Base-by-base conservation (phyloP, 2,113 vertebrate genomes). In the Columbina picui region DNA sequence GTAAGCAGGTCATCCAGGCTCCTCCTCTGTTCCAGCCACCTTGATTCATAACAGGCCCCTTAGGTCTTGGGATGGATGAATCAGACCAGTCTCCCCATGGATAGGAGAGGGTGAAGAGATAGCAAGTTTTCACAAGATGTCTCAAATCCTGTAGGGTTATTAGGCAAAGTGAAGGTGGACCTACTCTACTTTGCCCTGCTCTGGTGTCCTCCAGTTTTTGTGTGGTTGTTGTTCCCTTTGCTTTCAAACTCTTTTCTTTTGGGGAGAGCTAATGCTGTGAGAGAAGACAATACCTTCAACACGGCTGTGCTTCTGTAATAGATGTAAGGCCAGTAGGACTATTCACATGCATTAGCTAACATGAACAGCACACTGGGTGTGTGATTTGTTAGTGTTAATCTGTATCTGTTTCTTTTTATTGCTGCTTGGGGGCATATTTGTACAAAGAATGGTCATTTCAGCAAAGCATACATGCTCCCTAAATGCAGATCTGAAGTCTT, bases 371-470 rank as follows among this genome's bases (percentile, higher is more conserved):
- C 73, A 90, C 45, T 38, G 73, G 25, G 8, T 81, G 71, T 88
- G 80, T 78, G 82, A 94, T 91, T 89, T 86, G 85, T 86, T 95
- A 87, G 63, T 79, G 85, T 87, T 95, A 92, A 94, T 93, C 92
- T 92, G 60, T 94, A 92, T 95, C 85, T 93, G 88, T 84, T 96
- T 84, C 79, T 92, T 92, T 93, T 95, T 84, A 96, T 80, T 86
- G 73, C 65, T 96, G 86, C 73, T 87, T 71, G 39, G 80, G 53
- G 92, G 36, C 76, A 93, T 75, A 81, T 92, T 78, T 93, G 49
- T 73, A 78, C 86, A 71, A 81, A 92, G 85, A 95, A 92, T 69
- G 57, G 57, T 43, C 57, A 53, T 95, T 89, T 89, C 80, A 86
- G 73, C 79, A 87, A 81, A 90, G 76, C 56, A 76, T 87, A 71